A percentile compares a stretch with the other conserved stretches of the same genome.
These are phyloP conservation scores for Acronicta aceris DNA, from an alignment of 2,888 invertebrate species.

Conservation along the genomic window DNA sequence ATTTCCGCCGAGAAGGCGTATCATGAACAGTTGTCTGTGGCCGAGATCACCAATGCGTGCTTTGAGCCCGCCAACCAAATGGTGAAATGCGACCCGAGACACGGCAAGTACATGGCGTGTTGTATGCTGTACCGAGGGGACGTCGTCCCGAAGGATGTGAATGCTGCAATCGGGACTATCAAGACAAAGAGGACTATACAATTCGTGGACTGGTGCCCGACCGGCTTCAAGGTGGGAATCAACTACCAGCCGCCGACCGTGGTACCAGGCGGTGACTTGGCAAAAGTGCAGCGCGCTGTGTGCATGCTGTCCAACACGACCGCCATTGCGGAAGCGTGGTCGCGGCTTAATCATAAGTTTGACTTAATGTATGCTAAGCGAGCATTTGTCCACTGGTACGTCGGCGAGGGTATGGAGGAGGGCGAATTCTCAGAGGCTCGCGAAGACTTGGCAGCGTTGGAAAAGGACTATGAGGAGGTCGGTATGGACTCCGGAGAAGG, in stretches of 20 bases:
- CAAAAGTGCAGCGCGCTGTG: slow-evolving; percentile 97
- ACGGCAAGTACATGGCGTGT: slow-evolving; percentile 98
- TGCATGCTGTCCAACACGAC: slow-evolving; percentile 99
- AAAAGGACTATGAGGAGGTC: slow-evolving; percentile 96
- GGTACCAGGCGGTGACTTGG: slow-evolving; percentile 97
- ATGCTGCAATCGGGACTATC: slow-evolving; percentile 97
- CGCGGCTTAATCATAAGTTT: slow-evolving; percentile 97
- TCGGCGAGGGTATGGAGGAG: slow-evolving; percentile 95
- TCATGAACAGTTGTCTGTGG: slow-evolving; percentile 96
- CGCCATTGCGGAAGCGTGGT: slow-evolving; percentile 99
- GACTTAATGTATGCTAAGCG: slow-evolving; percentile 99
- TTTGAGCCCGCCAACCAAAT: slow-evolving; percentile 99
- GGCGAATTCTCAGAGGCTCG: slow-evolving; percentile 95
- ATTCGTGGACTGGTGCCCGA: slow-evolving; percentile 97
- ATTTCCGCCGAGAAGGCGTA: slow-evolving; percentile 98
- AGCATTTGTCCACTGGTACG: slow-evolving; percentile 98
- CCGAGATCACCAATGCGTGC: slow-evolving; percentile 98
- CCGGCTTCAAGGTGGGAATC: slow-evolving; percentile 94
- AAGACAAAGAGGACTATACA: slow-evolving; percentile 98
- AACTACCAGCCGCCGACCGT: slow-evolving; percentile 96
- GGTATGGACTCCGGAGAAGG: slow-evolving; percentile 95
- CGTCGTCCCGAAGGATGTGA: slow-evolving; percentile 98
- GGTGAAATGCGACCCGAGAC: slow-evolving; percentile 97
- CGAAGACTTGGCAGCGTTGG: slow-evolving; percentile 90
- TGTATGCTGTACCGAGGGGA: slow-evolving; percentile 98